Conservation (phyloP, 2,888 invertebrate species). For the Tenthredo amoena region DNA sequence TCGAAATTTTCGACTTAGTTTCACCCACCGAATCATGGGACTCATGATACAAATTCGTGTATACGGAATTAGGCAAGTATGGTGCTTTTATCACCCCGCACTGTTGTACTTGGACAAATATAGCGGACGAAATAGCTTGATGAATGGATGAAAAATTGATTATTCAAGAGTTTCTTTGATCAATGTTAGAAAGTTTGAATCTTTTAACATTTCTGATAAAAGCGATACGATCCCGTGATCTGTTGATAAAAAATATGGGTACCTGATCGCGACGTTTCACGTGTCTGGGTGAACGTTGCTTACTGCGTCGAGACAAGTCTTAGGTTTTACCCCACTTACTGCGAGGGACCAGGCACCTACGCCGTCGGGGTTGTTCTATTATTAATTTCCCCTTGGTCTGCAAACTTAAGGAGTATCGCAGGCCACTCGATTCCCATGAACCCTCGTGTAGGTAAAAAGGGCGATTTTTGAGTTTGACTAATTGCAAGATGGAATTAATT, state of each 20-base stretch:
- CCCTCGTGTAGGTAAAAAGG: background rate
- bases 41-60: background rate
- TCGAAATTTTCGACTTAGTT: background rate
- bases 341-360: slow-evolving; percentile 18
- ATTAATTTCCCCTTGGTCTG: slow-evolving; percentile 33
- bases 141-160: background rate
- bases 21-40: background rate
- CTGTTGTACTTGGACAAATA: background rate
- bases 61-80: background rate
- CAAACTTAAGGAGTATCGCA: slow-evolving; percentile 14
- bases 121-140: background rate
- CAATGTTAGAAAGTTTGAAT: background rate
- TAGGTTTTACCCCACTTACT: slow-evolving; percentile 30
- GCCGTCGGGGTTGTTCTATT: slow-evolving; percentile 25
- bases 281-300: background rate
- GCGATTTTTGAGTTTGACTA: background rate
- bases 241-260: background rate
- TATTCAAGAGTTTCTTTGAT: background rate
- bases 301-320: slow-evolving; percentile 9
- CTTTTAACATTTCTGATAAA: background rate
- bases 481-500: background rate
- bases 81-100: background rate
- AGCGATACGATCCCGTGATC: background rate
- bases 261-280: background rate
- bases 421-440: background rate